A percentile compares a stretch with the other conserved stretches of the same genome.
Evolutionary conservation across 2,113 vertebrate species (phyloP).

Genomic region (Syngnathus scovelli): DNA sequence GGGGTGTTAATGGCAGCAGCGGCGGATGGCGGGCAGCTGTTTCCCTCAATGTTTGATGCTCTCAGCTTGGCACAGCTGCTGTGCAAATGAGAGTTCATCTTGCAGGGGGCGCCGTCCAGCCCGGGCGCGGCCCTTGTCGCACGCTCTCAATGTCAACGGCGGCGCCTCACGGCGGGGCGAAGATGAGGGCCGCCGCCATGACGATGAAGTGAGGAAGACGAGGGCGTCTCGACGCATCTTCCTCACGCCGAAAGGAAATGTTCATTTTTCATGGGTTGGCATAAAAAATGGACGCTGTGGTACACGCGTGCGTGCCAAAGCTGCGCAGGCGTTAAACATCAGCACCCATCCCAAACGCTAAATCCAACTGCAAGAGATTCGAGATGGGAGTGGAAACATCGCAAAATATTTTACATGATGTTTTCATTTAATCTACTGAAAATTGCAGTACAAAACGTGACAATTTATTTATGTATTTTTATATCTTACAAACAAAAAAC

Average conservation of each 20-base stretch:
- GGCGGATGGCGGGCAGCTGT: conserved; percentile 94
- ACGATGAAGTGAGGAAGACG: neutral
- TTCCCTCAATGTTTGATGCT: conserved; percentile 99
- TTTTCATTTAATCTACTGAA: too few relatives aligned
- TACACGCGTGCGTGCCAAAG: neutral
- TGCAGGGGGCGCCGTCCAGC: conserved; percentile 83
- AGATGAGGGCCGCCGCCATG: neutral
- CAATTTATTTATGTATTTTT: too few relatives aligned
- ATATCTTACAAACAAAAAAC: too few relatives aligned
- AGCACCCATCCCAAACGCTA: neutral
- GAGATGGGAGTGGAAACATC: neutral
- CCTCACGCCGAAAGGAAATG: neutral
- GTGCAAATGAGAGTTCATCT: conserved; percentile 96
- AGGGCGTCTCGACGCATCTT: neutral
- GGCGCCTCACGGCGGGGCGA: conserved; percentile 57
- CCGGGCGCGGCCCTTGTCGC: conserved; percentile 83
- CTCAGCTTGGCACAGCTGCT: conserved; percentile 91
- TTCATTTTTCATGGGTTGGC: neutral
- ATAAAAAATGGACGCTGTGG: neutral
- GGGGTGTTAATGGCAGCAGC: conserved; percentile 74
- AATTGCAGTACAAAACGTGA: too few relatives aligned
- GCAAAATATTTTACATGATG: too few relatives aligned
- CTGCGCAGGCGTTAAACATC: neutral
- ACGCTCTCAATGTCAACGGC: conserved; percentile 84
- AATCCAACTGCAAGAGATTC: too few relatives aligned